Evolutionary conservation across 2,113 vertebrate genomes (phyloP), one percentile per base, ranked within the genome.

Genomic region (Perca flavescens): DNA sequence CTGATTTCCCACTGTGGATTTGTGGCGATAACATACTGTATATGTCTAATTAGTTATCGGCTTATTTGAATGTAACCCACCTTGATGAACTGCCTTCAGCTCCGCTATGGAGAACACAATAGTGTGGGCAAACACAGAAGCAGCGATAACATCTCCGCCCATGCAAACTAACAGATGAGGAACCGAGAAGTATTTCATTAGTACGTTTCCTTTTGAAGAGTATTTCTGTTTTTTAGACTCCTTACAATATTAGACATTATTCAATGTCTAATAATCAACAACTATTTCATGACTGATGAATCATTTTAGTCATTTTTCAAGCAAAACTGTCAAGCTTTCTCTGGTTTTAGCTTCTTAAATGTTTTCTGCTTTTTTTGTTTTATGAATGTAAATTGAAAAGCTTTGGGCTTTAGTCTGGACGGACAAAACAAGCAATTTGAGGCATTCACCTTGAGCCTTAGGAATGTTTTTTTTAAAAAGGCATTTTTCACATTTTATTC

Each of bases 91-190:
- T 28, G 50, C 70, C 40, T n/a, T 54, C 17, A 46, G 69, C 64
- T 76, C 49, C 28, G 69, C 60, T 40, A 7, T 34, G 63, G 21
- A 67, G 64, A 65, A 77, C 13, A 83, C 34, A 40, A 3, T 54
- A 21, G 61, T 57, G 73, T 80, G 2, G 47, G 69, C 56, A 73
- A 82, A 84, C 68, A 73, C 53, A 25, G n/a, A 25, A 28, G 76
- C 28, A 8, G 53, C 50, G 74, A 80, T 83, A 78, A 76, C 61
- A 67, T 78, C 73, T 17, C 7, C 16, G 34, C 53, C 49, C 22
- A 72, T 67, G 70, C 71, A 85, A 82, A 84, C 56, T 25, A 57
- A 57, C 60, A 57, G 17, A 83, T 46, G 52, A 86, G 86, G 79
- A 90, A 83, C 57, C 56, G 14, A 72, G 6, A 13, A 53, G 61